Evolutionary conservation across 1,140 invertebrate species (phyloP).

Genomic region (Lordiphosa clarofinis): DNA sequence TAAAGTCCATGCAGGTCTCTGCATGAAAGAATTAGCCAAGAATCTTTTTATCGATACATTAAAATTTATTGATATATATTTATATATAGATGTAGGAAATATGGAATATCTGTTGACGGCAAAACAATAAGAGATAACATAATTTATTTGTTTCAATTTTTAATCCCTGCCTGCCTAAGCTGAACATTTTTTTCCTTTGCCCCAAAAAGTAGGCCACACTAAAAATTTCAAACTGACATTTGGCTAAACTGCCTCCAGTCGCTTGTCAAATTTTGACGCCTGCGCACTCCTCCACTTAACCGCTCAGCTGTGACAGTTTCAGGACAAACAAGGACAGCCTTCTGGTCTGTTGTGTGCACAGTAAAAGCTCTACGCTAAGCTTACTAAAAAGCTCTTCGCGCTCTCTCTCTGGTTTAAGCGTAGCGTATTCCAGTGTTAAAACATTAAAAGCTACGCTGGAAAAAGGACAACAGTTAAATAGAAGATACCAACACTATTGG

Average conservation of each 20-base stretch:
- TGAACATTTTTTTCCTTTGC: too few relatives aligned
- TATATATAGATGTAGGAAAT: too few relatives aligned
- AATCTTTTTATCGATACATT: too few relatives aligned
- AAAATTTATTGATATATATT: too few relatives aligned
- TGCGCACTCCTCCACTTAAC: slow-evolving; percentile 9
- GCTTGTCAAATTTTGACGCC: slow-evolving; percentile 11
- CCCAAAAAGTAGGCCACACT: too few relatives aligned
- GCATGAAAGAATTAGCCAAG: too few relatives aligned
- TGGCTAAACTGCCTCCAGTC: too few relatives aligned
- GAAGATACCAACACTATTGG: slow-evolving; percentile 76
- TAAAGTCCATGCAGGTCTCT: too few relatives aligned
- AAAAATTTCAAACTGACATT: not conserved
- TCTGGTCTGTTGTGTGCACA: slow-evolving; percentile 7
- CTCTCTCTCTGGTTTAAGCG: slow-evolving; percentile 17
- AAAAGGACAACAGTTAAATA: slow-evolving; percentile 64
- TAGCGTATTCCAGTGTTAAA: slow-evolving; percentile 64
- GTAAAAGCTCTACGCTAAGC: slow-evolving; percentile 12
- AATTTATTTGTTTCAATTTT: too few relatives aligned
- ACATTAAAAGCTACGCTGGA: slow-evolving; percentile 70
- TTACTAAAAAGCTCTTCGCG: slow-evolving; percentile 34
- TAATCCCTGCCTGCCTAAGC: too few relatives aligned
- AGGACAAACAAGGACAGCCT: slow-evolving; percentile 39
- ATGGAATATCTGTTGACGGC: too few relatives aligned
- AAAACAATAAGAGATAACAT: too few relatives aligned
- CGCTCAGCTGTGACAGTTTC: slow-evolving; percentile 40